Evolutionary conservation across 2,113 vertebrate species (phyloP).

Genomic region (Melanerpes formicivorus): DNA sequence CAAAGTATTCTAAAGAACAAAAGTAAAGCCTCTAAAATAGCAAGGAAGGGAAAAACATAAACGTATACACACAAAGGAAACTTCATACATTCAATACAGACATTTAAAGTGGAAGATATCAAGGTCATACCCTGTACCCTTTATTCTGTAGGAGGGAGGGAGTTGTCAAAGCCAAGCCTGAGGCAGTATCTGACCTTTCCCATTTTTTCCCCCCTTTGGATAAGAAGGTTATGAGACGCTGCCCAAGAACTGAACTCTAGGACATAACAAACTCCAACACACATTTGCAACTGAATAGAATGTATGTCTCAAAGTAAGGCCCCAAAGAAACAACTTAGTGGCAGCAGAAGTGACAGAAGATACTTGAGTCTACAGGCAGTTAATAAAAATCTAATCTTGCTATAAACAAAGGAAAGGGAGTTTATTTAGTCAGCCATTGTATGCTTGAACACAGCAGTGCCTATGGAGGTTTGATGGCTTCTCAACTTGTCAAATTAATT

Average conservation of each 20-base stretch:
- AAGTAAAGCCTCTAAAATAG: conserved; percentile 52
- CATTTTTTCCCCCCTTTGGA: neutral
- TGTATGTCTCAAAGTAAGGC: neutral
- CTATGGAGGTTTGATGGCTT: neutral
- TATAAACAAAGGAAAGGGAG: neutral
- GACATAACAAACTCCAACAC: neutral
- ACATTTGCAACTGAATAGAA: neutral
- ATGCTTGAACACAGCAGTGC: neutral
- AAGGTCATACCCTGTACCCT: conserved; percentile 13
- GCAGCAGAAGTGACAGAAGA: neutral
- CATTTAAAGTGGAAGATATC: conserved; percentile 45
- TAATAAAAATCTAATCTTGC: conserved; percentile 16
- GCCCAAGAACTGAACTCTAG: neutral
- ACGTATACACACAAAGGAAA: neutral
- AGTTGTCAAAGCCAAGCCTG: conserved; percentile 24
- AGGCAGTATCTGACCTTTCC: conserved; percentile 31
- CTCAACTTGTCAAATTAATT: neutral
- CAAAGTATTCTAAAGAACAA: conserved; percentile 57
- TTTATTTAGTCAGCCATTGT: neutral
- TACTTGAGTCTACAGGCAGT: neutral
- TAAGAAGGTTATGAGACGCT: neutral
- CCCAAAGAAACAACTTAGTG: neutral
- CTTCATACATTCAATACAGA: conserved; percentile 58
- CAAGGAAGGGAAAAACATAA: neutral
- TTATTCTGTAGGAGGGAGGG: conserved; percentile 17